Conservation (phyloP, 1,140 invertebrate genomes). For the Drosophila miranda region DNA sequence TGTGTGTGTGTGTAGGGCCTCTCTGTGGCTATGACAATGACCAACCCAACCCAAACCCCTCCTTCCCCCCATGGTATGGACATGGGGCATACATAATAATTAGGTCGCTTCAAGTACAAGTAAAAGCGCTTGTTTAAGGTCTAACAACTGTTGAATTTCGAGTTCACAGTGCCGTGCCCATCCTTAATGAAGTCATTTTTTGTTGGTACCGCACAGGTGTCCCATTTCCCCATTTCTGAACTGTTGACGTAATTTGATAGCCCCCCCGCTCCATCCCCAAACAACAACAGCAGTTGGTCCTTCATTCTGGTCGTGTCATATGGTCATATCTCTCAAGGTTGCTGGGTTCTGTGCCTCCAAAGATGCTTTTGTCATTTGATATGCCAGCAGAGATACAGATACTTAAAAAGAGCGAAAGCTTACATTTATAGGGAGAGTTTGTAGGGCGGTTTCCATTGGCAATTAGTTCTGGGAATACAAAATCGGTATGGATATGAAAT, state of each 20-base stretch:
- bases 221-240: conserved; percentile 49
- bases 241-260: conserved; percentile 75
- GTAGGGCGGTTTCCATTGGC: too few species aligned
- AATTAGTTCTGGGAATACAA: too few species aligned
- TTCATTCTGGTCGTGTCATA: conserved; percentile 26
- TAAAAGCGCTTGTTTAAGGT: conserved; percentile 29
- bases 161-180: conserved; percentile 9
- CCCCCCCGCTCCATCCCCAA: neutral
- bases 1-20: too few species aligned
- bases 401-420: neutral
- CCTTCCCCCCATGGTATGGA: conserved; percentile 25
- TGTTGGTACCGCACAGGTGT: conserved; percentile 54
- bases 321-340: conserved; percentile 37
- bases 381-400: neutral
- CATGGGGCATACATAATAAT: conserved; percentile 52
- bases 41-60: conserved; percentile 45
- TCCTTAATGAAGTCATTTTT: conserved; percentile 47
- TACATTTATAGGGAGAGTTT: neutral
- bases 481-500: too few species aligned
- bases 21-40: conserved; percentile 27
- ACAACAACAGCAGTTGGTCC: conserved; percentile 36
- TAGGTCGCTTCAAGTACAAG: conserved; percentile 30
- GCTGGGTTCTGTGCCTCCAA: neutral
- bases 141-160: conserved; percentile 42
- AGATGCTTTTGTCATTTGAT: conserved; percentile 36